These are phyloP conservation scores for Axis porcinus DNA, from an alignment of 2,113 vertebrate genomes.

Conservation along the genomic window DNA sequence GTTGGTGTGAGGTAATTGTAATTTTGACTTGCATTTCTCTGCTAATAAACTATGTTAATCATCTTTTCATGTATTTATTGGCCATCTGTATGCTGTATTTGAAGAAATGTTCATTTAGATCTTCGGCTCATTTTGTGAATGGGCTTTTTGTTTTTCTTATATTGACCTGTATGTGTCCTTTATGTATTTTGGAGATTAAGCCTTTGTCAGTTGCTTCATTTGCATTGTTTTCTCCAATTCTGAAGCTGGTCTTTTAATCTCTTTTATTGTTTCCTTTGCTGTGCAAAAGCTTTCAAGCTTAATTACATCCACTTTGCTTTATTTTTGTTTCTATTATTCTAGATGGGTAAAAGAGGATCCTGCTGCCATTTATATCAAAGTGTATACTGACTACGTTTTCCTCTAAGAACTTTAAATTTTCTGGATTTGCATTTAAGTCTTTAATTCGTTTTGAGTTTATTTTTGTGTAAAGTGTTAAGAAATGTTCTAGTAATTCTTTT, in stretches of 20 bases:
- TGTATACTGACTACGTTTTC: not conserved
- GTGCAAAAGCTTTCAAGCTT: not conserved
- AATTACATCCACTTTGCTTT: not conserved
- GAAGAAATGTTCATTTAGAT: not conserved
- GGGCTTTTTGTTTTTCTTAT: not conserved
- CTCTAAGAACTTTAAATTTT: not conserved
- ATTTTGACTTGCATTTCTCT: not conserved
- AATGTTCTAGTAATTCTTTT: not conserved
- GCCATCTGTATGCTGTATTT: not conserved
- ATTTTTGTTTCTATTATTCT: not conserved
- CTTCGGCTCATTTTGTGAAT: not conserved
- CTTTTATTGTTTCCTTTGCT: not conserved
- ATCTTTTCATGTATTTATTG: not conserved
- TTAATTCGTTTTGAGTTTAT: not conserved
- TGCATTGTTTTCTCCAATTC: not conserved
- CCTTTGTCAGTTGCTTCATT: not conserved
- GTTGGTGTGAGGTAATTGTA: not conserved
- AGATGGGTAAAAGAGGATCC: not conserved
- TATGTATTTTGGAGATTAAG: not conserved
- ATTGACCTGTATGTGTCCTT: not conserved
- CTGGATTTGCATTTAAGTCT: not conserved
- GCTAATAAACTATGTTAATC: not conserved
- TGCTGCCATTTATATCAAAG: not conserved
- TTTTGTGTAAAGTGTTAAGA: not conserved
- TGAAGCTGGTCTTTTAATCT: not conserved